phyloP scores from a whole-genome alignment of 37 sponge, comb jelly and placozoan genomes.

The Hexactinellida sp. region DNA sequence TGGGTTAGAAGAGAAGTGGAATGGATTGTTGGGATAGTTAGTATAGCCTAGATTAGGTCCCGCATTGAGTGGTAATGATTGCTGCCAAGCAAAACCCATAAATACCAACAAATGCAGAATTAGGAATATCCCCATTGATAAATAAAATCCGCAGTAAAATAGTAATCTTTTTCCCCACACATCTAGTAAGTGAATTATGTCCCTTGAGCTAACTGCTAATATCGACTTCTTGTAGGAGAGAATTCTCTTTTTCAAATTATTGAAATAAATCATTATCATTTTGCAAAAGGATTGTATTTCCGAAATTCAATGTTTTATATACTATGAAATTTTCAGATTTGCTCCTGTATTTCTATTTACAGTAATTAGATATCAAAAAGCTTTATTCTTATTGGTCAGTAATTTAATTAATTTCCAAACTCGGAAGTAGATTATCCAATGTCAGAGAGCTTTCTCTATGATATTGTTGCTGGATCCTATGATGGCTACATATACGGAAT shows the following conservation, averaged over 20 bases:
- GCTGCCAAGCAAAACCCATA: neutral
- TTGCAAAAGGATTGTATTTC: neutral
- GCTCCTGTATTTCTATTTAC: neutral
- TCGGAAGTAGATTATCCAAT: too few species aligned
- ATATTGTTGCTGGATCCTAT: neutral
- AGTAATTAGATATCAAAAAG: neutral
- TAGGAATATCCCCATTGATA: neutral
- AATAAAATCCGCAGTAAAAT: neutral
- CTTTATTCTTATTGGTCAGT: neutral
- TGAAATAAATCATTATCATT: neutral
- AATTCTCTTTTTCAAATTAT: neutral
- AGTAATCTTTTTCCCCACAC: neutral
- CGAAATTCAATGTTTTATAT: neutral
- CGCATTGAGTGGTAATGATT: neutral
- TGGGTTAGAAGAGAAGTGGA: neutral
- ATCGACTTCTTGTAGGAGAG: neutral
- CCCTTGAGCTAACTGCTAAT: neutral
- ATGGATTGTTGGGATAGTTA: neutral
- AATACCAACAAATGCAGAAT: neutral
- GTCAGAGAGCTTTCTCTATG: neutral
- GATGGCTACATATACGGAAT: slow-evolving; percentile 8
- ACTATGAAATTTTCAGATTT: too few species aligned
- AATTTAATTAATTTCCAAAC: neutral
- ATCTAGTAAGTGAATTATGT: neutral
- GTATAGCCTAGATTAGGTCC: neutral